phyloP scores from a whole-genome alignment of 1,140 invertebrate species.

The Babylonia areolata region DNA sequence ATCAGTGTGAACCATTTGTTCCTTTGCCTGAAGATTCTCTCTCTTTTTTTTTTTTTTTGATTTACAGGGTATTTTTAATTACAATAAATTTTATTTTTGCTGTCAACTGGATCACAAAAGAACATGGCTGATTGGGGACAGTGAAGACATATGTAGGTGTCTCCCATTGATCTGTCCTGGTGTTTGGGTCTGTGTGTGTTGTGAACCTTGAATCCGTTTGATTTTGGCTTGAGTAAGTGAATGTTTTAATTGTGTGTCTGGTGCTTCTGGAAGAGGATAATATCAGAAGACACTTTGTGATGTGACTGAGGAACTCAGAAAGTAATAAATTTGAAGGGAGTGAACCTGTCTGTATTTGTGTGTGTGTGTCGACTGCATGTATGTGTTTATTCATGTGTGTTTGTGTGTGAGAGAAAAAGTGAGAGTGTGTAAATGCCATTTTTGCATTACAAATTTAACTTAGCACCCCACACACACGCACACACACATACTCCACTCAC shows the following conservation, averaged over 20 bases:
- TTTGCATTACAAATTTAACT: too few species aligned
- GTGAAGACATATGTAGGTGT: too few species aligned
- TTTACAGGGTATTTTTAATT: too few species aligned
- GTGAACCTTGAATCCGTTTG: neutral
- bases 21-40: neutral
- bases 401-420: neutral
- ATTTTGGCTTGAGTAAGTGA: neutral
- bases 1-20: too few species aligned
- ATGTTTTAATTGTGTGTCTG: neutral
- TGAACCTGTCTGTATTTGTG: neutral
- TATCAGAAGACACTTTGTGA: neutral
- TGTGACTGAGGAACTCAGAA: neutral
- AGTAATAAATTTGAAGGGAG: neutral
- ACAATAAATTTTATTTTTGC: too few species aligned
- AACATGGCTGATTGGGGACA: too few species aligned
- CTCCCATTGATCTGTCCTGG: too few species aligned
- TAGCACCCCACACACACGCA: too few species aligned
- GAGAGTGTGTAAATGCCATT: neutral
- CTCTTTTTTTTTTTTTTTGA: too few species aligned
- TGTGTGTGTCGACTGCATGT: slow-evolving; percentile 5
- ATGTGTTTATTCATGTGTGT: neutral
- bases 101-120: too few species aligned
- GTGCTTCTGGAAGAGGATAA: neutral
- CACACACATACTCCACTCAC: too few species aligned
- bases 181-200: neutral